phyloP scores from a whole-genome alignment of 1,140 invertebrate species.

The Apis cerana region DNA sequence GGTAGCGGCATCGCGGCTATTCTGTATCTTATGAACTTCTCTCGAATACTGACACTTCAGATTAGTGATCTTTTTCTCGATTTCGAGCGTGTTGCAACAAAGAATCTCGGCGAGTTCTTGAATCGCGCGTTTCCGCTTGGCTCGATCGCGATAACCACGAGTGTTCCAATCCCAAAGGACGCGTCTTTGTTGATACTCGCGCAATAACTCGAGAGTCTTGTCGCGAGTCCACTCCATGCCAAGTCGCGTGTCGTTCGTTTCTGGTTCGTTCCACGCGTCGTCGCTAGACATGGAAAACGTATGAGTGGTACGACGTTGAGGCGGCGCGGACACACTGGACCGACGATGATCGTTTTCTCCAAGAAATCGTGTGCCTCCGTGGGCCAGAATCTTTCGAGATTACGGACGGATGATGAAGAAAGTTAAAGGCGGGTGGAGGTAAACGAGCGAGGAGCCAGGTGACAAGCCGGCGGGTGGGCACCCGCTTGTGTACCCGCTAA shows the following conservation, averaged over 20 bases:
- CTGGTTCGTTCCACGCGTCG: constrained; percentile 47
- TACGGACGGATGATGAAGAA: constrained; percentile 1
- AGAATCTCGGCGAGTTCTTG: constrained; percentile 79
- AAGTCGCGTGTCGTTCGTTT: constrained; percentile 41
- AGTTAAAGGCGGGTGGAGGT: neutral
- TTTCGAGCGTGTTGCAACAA: constrained; percentile 79
- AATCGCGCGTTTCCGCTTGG: constrained; percentile 78
- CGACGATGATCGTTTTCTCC: neutral
- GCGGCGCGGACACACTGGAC: neutral
- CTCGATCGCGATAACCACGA: constrained; percentile 79
- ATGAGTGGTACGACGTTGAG: neutral
- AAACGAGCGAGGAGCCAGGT: neutral
- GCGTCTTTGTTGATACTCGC: constrained; percentile 79
- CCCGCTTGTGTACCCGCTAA: constrained; percentile 37
- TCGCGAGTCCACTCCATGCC: constrained; percentile 82
- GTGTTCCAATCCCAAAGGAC: constrained; percentile 81
- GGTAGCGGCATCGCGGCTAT: constrained; percentile 61
- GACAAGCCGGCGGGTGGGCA: neutral
- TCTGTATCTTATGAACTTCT: constrained; percentile 79
- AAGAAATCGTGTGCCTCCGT: constrained; percentile 9
- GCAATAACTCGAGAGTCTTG: constrained; percentile 78
- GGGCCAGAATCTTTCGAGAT: neutral
- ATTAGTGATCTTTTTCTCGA: constrained; percentile 81
- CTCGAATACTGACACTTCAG: constrained; percentile 80
- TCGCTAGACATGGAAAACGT: constrained; percentile 55